phyloP scores from a whole-genome alignment of 1,140 invertebrate species.

The Zophobas atratus region DNA sequence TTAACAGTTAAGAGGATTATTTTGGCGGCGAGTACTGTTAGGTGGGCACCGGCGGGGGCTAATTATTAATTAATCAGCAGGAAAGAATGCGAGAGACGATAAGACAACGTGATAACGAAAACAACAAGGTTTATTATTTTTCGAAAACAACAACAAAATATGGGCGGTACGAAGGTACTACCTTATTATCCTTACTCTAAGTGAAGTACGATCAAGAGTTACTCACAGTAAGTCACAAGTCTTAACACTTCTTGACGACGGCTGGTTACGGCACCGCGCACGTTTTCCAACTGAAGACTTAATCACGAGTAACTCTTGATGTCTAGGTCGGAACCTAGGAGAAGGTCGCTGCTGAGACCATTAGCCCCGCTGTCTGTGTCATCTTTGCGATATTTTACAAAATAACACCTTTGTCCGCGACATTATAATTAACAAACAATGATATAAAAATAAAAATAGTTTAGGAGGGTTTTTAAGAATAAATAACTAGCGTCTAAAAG shows the following conservation, averaged over 20 bases:
- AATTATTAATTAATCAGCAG: too few species aligned
- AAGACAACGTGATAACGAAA: not conserved
- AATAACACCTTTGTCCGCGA: not conserved
- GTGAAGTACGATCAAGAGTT: constrained; percentile 11
- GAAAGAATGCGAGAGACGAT: too few species aligned
- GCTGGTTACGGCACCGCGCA: constrained; percentile 36
- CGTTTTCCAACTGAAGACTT: constrained; percentile 44
- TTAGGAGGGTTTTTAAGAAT: not conserved
- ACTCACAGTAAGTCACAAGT: constrained; percentile 27
- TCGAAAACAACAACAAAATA: constrained; percentile 9
- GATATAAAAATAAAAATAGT: not conserved
- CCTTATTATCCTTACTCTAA: not conserved
- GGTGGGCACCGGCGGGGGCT: too few species aligned
- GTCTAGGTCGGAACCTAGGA: constrained; percentile 37
- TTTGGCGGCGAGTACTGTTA: not conserved
- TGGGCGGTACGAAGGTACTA: not conserved
- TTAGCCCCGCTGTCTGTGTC: constrained; percentile 40
- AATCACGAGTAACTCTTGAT: constrained; percentile 36
- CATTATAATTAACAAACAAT: constrained; percentile 16
- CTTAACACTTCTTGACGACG: constrained; percentile 6
- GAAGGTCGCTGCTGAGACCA: constrained; percentile 39
- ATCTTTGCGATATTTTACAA: constrained; percentile 18
- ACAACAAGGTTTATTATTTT: not conserved
- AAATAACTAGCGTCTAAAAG: constrained; percentile 8
- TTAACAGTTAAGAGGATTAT: constrained; percentile 34